Evolutionary conservation across 2,888 invertebrate species (phyloP), one percentile per base, ranked within the genome.

Genomic region (Hirtodrosophila histrioides): DNA sequence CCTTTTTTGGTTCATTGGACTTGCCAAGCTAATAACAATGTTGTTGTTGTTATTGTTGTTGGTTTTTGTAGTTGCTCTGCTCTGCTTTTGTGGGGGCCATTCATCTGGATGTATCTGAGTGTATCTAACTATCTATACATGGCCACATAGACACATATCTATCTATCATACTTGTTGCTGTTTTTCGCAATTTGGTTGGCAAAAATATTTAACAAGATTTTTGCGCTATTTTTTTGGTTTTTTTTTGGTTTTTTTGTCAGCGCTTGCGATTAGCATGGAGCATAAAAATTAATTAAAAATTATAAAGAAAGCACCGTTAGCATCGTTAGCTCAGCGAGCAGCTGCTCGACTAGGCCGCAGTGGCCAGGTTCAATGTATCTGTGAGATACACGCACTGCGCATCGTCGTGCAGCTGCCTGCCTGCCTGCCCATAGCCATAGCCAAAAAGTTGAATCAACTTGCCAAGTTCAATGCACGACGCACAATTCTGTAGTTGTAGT

Each of bases 1-100:
- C 83, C 79, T 81, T 69, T 70, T 31, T 68, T 75, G 71, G 85
- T 87, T 86, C 86, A 86, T 75, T 86, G 87, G 85, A 88, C 88
- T 77, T 56, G 41, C 33, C 35, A 17, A 12, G 6, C 6, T 27
- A 27, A 27, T 43, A 54, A 58, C 64, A 39, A n/a, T n/a, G n/a
- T 50, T 58, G 45, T 45, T 46, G 17, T 46, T 55, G 48, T 45
- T 41, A 46, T 27, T 43, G 48, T 46, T 56, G 54, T 33, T 31
- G 57, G 12, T 44, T 46, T 12, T 45, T 17, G 55, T 17, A 51
- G 60, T 35, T 61, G 67, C 53, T 66, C 58, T 71, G 68, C 17
- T 17, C 17, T 17, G 17, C 24, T 72, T 69, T 36, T 39, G 66
- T 56, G 56, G 43, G 64, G 51, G 53, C 67, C 61, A 69, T 77